Evolutionary conservation across 64 coral and sea anemone genomes (phyloP), one percentile per base, ranked within the genome.

Genomic region (Montipora sp.): DNA sequence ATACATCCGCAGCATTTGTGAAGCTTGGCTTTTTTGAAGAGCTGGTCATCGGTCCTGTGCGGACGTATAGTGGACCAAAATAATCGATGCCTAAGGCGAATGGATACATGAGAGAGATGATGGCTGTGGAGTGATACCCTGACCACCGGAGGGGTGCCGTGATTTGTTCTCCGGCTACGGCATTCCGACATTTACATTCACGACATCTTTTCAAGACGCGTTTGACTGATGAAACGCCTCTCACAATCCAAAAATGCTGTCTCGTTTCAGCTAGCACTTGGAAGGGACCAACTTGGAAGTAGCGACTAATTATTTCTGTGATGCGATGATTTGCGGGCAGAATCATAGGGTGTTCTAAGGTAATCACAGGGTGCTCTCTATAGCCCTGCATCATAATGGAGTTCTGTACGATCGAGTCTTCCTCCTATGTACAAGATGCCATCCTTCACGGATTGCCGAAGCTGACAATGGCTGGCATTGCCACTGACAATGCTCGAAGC

Each of bases 251-350:
- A 23, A 23, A 95, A 43, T 82, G 73, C 61, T 95, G 87, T 74
- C 93, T 83, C 9, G 75, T 90, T 23, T 90, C 81, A 14, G 88
- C 83, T 74, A 95, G 75, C 19, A 90, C 18, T 75, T 45, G 73
- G 73, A 45, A 43, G 1, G 73, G n/a, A n/a, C n/a, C n/a, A n/a
- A n/a, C n/a, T n/a, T n/a, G n/a, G n/a, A n/a, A n/a, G n/a, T n/a
- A n/a, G n/a, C n/a, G n/a, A n/a, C n/a, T n/a, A n/a, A n/a, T n/a
- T n/a, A n/a, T n/a, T 44, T 21, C 84, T 55, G 87, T 77, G 3
- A 89, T 74, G 27, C 69, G 19, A 48, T 78, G 73, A 23, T 78
- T 89, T 53, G n/a, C 87, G 5, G 87, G 73, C 16, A 89, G 27
- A 48, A 75, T 88, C 3, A 88, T 21, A 3, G 71, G 86, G 70